Conservation (phyloP, 2,113 vertebrate species). For the Athene cunicularia region DNA sequence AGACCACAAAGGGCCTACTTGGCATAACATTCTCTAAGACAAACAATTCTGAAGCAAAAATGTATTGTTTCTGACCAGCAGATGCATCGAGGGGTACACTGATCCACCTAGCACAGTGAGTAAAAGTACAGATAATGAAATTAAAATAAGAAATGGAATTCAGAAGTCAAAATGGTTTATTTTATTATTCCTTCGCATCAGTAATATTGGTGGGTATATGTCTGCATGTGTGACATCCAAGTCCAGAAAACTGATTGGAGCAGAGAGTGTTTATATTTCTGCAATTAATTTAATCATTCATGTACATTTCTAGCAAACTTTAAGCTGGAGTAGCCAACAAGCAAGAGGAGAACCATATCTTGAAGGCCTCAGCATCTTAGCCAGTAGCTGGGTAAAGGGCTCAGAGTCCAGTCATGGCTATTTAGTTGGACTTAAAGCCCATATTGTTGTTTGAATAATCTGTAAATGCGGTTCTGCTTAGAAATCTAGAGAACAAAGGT, state of each 20-base stretch:
- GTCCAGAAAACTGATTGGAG: background rate
- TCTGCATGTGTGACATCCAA: background rate
- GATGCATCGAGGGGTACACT: background rate
- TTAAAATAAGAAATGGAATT: background rate
- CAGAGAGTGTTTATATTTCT: background rate
- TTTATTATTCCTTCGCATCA: background rate
- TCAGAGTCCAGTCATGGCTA: background rate
- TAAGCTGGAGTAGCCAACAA: background rate
- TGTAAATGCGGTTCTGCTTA: background rate
- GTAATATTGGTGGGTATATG: background rate
- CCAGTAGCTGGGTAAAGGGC: background rate
- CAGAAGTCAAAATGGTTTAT: background rate
- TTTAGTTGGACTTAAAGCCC: background rate
- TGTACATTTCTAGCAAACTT: background rate
- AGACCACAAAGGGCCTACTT: background rate
- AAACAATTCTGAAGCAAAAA: background rate
- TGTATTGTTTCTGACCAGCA: background rate
- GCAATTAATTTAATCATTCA: background rate
- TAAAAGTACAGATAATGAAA: background rate
- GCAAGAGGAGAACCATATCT: background rate
- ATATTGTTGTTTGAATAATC: background rate
- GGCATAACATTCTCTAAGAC: background rate
- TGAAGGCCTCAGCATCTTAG: background rate
- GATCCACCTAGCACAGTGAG: background rate
- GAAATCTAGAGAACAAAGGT: background rate